These are phyloP conservation scores for Leptothorax acervorum DNA, from an alignment of 2,888 invertebrate species.

Conservation along the genomic window DNA sequence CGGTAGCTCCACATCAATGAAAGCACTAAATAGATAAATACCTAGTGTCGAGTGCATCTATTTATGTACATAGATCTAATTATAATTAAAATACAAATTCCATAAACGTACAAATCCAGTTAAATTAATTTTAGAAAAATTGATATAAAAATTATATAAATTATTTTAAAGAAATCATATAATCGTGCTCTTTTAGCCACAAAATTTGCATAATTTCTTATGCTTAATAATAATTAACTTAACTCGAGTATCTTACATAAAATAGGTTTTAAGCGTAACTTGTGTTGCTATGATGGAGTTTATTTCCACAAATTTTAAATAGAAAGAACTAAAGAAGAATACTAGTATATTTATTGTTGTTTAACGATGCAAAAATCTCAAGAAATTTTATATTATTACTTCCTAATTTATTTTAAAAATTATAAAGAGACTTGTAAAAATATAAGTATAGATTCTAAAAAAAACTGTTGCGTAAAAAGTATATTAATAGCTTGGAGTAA, in stretches of 20 bases:
- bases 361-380: neutral
- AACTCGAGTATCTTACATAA: constrained; percentile 7
- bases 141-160: neutral
- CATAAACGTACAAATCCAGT: neutral
- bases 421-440: neutral
- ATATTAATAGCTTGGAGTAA: neutral
- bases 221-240: constrained; percentile 6
- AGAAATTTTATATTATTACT: neutral
- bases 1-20: constrained; percentile 7
- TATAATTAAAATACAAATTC: neutral
- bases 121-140: neutral
- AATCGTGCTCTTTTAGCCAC: neutral
- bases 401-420: constrained; percentile 2
- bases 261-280: constrained; percentile 25
- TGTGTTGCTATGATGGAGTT: neutral
- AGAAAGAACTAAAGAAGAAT: neutral
- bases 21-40: constrained; percentile 1
- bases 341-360: neutral
- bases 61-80: neutral
- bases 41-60: neutral
- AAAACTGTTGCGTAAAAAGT: neutral
- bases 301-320: constrained; percentile 25
- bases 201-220: constrained; percentile 21
- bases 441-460: neutral
- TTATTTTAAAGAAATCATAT: neutral